Evolutionary conservation across 2,888 invertebrate genomes (phyloP).

Genomic region (Pollenia labialis): DNA sequence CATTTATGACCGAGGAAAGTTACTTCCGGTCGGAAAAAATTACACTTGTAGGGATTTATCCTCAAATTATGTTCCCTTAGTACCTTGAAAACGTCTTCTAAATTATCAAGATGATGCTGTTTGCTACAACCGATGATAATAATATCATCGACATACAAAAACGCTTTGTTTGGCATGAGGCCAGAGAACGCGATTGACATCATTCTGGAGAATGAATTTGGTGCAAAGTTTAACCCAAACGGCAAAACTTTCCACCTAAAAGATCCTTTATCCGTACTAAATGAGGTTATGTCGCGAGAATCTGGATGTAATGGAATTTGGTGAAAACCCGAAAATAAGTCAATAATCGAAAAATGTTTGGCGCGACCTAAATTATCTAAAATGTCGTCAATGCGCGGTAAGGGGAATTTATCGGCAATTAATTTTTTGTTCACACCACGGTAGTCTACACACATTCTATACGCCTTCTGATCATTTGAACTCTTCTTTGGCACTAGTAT

Average conservation of each 20-base stretch:
- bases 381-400: not conserved
- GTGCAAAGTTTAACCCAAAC: not conserved
- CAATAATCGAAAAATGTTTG: no score
- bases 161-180: no score
- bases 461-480: not conserved
- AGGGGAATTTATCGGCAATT: slow-evolving; percentile 19
- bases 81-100: not conserved
- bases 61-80: slow-evolving; percentile 6
- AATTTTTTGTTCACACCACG: slow-evolving; percentile 16
- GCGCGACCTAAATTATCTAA: no score
- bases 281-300: no score
- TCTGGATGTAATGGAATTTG: no score
- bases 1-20: not conserved
- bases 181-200: no score
- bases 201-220: no score
- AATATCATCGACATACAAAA: no score
- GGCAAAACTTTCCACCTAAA: not conserved
- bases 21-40: slow-evolving; percentile 19
- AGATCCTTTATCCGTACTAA: no score
- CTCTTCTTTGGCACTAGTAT: slow-evolving; percentile 19
- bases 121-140: not conserved
- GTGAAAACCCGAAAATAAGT: no score
- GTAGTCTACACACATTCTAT: slow-evolving; percentile 32
- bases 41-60: slow-evolving; percentile 26
- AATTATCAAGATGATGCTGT: slow-evolving; percentile 15